Conservation (phyloP, 1,140 invertebrate genomes). For the Gryon sp. region DNA sequence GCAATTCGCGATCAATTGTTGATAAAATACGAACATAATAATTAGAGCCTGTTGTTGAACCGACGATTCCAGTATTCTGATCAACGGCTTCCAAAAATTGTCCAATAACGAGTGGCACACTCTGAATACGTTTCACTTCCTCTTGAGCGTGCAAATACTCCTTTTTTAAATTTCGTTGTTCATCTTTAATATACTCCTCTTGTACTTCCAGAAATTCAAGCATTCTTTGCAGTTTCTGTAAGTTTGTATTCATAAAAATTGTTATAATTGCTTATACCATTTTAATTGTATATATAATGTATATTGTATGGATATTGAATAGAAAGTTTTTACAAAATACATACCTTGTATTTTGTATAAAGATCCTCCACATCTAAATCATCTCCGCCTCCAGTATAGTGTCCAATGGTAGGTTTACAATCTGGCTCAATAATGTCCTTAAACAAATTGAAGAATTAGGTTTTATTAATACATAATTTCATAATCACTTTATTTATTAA, state of each 20-base stretch:
- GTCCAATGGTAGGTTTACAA: constrained; percentile 80
- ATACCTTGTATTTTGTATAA: constrained; percentile 96
- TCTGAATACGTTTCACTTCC: constrained; percentile 98
- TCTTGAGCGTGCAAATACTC: constrained; percentile 99
- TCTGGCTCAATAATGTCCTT: constrained; percentile 83
- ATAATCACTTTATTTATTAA: no score
- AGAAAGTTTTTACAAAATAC: background rate
- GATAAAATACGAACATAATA: constrained; percentile 98
- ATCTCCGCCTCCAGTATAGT: constrained; percentile 80
- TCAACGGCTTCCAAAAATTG: constrained; percentile 99
- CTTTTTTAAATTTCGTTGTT: constrained; percentile 98
- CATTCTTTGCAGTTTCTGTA: constrained; percentile 94
- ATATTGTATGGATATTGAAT: no score
- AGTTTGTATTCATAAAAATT: no score
- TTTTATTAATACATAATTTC: no score
- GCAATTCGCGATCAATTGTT: constrained; percentile 96
- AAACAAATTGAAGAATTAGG: no score
- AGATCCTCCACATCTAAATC: constrained; percentile 93
- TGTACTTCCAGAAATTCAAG: constrained; percentile 98
- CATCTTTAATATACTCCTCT: constrained; percentile 99
- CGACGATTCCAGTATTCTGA: constrained; percentile 96
- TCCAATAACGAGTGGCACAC: constrained; percentile 97
- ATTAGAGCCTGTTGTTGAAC: constrained; percentile 92
- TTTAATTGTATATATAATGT: no score
- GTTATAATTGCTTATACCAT: constrained; percentile 9